phyloP scores from a whole-genome alignment of 2,797 vertebrate species.

The Acipenser ruthenus region DNA sequence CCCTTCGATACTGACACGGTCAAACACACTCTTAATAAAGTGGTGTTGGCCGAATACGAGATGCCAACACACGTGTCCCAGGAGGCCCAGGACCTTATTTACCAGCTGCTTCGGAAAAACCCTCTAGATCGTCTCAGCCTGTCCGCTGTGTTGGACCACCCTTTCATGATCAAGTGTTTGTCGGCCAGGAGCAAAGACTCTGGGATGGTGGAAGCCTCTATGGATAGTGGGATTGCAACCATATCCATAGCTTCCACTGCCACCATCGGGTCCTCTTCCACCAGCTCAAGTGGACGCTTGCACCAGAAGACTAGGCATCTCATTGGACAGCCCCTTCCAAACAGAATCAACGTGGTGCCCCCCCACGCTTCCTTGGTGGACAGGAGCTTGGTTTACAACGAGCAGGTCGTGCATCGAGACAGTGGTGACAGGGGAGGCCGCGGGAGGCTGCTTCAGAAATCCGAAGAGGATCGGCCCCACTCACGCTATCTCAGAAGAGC shows the following conservation, averaged over 20 bases:
- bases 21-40: slow-evolving; percentile 83
- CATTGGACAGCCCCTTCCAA: slow-evolving; percentile 76
- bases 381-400: slow-evolving; percentile 46
- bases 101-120: slow-evolving; percentile 78
- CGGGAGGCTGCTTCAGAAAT: slow-evolving; percentile 41
- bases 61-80: slow-evolving; percentile 76
- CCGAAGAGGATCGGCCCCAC: slow-evolving; percentile 62
- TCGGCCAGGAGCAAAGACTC: slow-evolving; percentile 66
- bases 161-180: slow-evolving; percentile 76
- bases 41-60: slow-evolving; percentile 86
- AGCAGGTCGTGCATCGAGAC: slow-evolving; percentile 53
- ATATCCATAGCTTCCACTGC: slow-evolving; percentile 76
- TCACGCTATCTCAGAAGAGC: slow-evolving; percentile 84
- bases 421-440: slow-evolving; percentile 46
- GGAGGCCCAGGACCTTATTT: slow-evolving; percentile 84
- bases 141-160: slow-evolving; percentile 85
- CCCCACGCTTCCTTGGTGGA: slow-evolving; percentile 56
- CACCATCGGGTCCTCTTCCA: slow-evolving; percentile 56
- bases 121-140: slow-evolving; percentile 81
- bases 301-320: slow-evolving; percentile 73
- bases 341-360: slow-evolving; percentile 72
- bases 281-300: slow-evolving; percentile 66
- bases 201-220: slow-evolving; percentile 73
- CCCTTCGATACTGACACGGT: slow-evolving; percentile 95
- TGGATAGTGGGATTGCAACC: slow-evolving; percentile 94